Evolutionary conservation across 2,888 invertebrate species (phyloP), one percentile per base, ranked within the genome.

Genomic region (Pinctada fucata): DNA sequence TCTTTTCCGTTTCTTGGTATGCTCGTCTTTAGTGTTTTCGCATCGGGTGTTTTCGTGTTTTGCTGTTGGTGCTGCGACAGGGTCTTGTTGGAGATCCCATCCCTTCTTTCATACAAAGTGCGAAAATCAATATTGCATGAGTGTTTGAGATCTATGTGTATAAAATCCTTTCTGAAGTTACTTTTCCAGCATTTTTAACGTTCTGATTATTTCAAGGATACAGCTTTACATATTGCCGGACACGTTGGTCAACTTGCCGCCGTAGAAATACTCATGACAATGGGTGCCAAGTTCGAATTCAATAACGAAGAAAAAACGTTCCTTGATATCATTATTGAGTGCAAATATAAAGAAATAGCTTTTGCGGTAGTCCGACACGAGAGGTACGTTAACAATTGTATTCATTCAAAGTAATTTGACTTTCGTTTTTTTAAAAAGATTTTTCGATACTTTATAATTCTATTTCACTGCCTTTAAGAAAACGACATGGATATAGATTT

Each of bases 301-400:
- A 97, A 97, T 92, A 94, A 94, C 80, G 94, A 95, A 91, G 95
- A 95, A 81, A 95, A 96, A 94, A 96, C 96, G 85, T 97, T 97
- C n/a, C 96, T 97, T 69, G 97, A 97, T 92, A 96, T 97, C 89
- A 96, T 96, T n/a, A 96, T 97, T 87, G 95, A 96, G 90, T 96
- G 96, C 91, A 96, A 97, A 90, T 96, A 96, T 89, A 95, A 96
- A 0, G 97, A 97, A 89, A 96, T 97, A 0, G 97, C 97, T 0
- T 93, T 96, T 50, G 96, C 96, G 8, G 96, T 97, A 95, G 96
- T 97, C 31, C 96, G 96, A 2, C 93, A 94, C 84, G 89, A 90
- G 51, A 88, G 93, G 93, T 93, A 79, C 75, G 77, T 80, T 16
- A 31, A 31, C 8, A 10, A 69, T 10, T 47, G 48, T 13, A 6